Evolutionary conservation across 2,888 invertebrate species (phyloP).

Genomic region (Pasiphila rectangulata): DNA sequence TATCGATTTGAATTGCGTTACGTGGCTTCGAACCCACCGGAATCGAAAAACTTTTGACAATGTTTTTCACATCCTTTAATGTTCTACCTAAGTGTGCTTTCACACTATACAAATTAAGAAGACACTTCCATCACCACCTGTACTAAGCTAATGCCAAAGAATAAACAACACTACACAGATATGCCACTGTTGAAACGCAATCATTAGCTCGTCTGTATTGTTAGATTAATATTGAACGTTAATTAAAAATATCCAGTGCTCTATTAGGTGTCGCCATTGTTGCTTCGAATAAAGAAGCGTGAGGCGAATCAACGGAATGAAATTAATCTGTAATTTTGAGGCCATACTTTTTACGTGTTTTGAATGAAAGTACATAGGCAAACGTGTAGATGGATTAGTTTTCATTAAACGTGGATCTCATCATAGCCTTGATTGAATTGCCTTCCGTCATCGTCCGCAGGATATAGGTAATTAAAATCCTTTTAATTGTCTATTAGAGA

Average conservation of each 20-base stretch:
- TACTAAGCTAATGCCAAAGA: constrained; percentile 8
- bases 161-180: constrained; percentile 9
- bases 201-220: constrained; percentile 34
- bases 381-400: too few species aligned
- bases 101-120: background rate
- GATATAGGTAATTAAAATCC: too few species aligned
- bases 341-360: constrained; percentile 1
- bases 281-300: constrained; percentile 16
- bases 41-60: too few species aligned
- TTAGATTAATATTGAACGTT: constrained; percentile 33
- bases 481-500: too few species aligned
- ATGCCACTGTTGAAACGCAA: constrained; percentile 30
- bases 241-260: constrained; percentile 35
- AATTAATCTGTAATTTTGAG: constrained; percentile 11
- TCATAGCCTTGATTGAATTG: too few species aligned
- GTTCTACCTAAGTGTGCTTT: too few species aligned
- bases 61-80: too few species aligned
- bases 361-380: too few species aligned
- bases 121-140: constrained; percentile 3
- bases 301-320: constrained; percentile 13
- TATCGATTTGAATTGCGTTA: too few species aligned
- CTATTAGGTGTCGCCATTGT: constrained; percentile 33
- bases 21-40: too few species aligned
- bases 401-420: too few species aligned
- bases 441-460: too few species aligned